Base-by-base conservation (phyloP, 2,113 vertebrate species). In the Oreochromis aureus region DNA sequence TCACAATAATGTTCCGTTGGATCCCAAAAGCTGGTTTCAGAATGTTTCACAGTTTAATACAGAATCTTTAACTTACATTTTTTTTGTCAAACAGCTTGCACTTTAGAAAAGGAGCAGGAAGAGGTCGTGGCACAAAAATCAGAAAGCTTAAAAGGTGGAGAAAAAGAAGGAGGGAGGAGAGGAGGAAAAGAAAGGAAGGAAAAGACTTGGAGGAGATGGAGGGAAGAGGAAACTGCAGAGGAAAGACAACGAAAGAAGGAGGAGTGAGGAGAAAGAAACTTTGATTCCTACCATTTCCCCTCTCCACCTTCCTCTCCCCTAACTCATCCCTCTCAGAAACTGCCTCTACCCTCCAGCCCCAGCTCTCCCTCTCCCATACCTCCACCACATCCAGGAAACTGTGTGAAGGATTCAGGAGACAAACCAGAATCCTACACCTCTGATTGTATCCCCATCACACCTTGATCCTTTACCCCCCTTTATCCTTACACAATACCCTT, bases 181-280 rank as follows among this genome's bases (percentile, higher is more conserved):
- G 58, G 5, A 63, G 30, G 59, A 19, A 0, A 1, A 63, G 59
- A 3, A 11, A 63, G 59, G 59, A 0, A 63, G 59, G 19, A 4
- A 63, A 63, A 36, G 1, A n/a, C 0, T 36, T 19, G 59, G 59
- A 1, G 59, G 59, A 11, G 59, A 63, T 36, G 32, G 32, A 1
- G 59, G 1, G 10, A 0, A 63, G 32, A 63, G 32, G 59, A 63
- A 63, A 63, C 19, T 1, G 3, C 6, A 34, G 18, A 63, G 18
- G 32, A 69, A 39, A 22, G 61, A 66, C 32, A 66, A 1, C 36
- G 6, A 13, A 66, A 66, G 18, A 18, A 66, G 32, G 10, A 66
- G 18, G 6, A 66, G 10, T 0, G 0, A 0, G 19, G 34, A 63
- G 30, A 18, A 32, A 63, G 32, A 2, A 66, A 69, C 19, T 69